Percentiles rank a stretch among this genome's conserved stretches.
phyloP scores from a whole-genome alignment of 2,797 vertebrate species.

The Acanthopagrus latus region DNA sequence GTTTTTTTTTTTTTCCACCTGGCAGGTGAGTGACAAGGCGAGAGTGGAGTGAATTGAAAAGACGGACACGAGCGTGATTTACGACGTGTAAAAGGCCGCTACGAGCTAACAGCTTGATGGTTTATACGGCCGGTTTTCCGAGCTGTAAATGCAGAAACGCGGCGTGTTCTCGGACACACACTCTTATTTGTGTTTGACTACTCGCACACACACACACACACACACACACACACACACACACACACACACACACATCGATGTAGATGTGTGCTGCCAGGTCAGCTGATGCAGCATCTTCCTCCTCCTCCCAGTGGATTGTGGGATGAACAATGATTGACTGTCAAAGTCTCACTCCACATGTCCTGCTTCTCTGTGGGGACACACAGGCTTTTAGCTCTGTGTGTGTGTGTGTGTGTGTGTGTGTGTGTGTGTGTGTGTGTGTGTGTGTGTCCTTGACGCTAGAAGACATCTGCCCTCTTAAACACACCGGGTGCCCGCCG shows the following conservation, averaged over 20 bases:
- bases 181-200: background rate
- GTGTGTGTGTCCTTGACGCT: conserved; percentile 32
- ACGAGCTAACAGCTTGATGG: conserved; percentile 12
- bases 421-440: background rate
- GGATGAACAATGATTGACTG: conserved; percentile 69
- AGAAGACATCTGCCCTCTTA: conserved; percentile 56
- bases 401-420: conserved; percentile 9
- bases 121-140: background rate
- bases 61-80: conserved; percentile 32
- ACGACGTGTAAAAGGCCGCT: conserved; percentile 1
- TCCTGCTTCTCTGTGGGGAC: conserved; percentile 39
- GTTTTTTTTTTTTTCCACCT: background rate
- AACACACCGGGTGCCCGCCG: conserved; percentile 52
- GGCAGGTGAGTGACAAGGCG: background rate
- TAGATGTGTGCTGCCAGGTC: conserved; percentile 52
- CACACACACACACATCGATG: conserved; percentile 4
- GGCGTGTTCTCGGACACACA: background rate
- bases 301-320: conserved; percentile 52
- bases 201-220: no score
- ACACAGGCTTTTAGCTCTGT: conserved; percentile 21
- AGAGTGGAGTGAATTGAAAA: conserved; percentile 21
- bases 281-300: conserved; percentile 65
- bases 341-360: conserved; percentile 51
- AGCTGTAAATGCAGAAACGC: background rate
- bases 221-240: background rate